A percentile compares a stretch with the other conserved stretches of the same genome.
phyloP scores from a whole-genome alignment of 2,797 vertebrate species.

The Rhabdomys pumilio region DNA sequence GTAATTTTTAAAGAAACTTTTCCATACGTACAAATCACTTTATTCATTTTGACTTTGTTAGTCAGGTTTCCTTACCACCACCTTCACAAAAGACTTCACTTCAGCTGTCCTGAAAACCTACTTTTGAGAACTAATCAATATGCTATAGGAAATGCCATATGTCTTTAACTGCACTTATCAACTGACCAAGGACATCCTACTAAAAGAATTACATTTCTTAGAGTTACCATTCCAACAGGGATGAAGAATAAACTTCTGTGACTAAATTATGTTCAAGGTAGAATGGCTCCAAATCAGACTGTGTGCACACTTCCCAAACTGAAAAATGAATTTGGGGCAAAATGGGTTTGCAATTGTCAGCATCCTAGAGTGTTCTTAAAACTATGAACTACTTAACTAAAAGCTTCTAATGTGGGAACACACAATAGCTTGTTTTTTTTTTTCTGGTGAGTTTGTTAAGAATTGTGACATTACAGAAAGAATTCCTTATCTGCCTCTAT shows the following conservation, averaged over 20 bases:
- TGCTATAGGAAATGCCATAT: not conserved
- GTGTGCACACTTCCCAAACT: not conserved
- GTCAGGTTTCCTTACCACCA: not conserved
- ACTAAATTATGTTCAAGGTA: too few relatives aligned
- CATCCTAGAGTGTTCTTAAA: not conserved
- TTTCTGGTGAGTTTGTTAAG: not conserved
- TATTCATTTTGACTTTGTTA: not conserved
- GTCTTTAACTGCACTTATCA: not conserved
- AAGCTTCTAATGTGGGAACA: not conserved
- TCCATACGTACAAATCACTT: not conserved
- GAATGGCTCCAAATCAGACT: not conserved
- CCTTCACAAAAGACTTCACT: not conserved
- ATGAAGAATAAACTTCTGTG: not conserved
- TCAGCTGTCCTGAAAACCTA: not conserved
- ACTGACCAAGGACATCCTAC: not conserved
- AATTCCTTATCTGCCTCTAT: not conserved
- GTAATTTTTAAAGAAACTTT: not conserved
- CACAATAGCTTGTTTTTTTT: not conserved
- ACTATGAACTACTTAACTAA: not conserved
- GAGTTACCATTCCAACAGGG: not conserved
- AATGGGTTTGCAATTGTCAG: not conserved
- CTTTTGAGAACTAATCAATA: not conserved
- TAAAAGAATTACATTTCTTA: not conserved
- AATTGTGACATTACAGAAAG: not conserved
- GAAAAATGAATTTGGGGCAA: not conserved